Evolutionary conservation across 2,797 vertebrate genomes (phyloP).

Genomic region (Threskiornis aethiopicus): DNA sequence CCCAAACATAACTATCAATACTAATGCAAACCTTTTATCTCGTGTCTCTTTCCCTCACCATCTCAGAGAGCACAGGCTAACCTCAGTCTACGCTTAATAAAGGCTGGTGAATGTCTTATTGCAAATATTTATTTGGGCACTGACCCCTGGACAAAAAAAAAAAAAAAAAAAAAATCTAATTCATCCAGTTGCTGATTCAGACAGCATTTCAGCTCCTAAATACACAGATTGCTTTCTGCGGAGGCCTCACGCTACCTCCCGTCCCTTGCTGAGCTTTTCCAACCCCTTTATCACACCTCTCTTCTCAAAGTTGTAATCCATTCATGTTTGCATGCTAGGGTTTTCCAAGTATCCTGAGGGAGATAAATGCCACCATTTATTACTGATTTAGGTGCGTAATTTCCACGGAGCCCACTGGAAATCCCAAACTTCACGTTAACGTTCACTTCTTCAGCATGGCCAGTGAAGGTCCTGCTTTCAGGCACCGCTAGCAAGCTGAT

Average conservation of each 20-base stretch:
- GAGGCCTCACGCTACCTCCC: background rate
- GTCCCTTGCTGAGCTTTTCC: background rate
- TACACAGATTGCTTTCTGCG: background rate
- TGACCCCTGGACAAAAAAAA: background rate
- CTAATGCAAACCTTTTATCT: background rate
- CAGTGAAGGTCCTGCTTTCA: background rate
- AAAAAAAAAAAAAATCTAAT: background rate
- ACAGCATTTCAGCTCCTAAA: background rate
- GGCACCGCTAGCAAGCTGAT: background rate
- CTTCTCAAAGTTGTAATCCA: background rate
- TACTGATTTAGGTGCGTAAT: background rate
- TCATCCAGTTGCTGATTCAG: background rate
- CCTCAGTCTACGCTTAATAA: background rate
- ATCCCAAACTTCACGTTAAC: background rate
- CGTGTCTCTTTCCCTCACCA: background rate
- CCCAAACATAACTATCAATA: background rate
- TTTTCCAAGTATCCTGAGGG: background rate
- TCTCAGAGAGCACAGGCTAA: background rate
- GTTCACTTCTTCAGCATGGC: background rate
- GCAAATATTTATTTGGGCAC: conserved; percentile 25
- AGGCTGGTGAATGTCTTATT: background rate
- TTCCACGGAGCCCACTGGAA: background rate
- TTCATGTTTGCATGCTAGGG: rapidly evolving
- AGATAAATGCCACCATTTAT: background rate
- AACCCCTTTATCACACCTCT: background rate